Percentiles rank a stretch among this genome's conserved stretches.
Evolutionary conservation across 2,888 invertebrate species (phyloP).

Genomic region (Tribolium freemani): DNA sequence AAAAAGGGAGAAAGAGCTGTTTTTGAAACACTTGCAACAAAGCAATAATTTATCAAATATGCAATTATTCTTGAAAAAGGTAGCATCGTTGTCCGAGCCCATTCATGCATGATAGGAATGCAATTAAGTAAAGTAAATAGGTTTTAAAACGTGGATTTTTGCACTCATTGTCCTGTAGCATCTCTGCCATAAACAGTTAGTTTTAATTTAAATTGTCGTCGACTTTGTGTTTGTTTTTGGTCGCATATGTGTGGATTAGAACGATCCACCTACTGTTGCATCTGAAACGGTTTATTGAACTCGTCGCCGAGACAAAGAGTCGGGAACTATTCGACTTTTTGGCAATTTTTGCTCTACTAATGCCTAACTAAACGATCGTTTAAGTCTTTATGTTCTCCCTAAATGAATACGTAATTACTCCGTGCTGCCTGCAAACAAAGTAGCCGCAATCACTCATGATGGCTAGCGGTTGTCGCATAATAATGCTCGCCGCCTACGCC

Average conservation of each 20-base stretch:
- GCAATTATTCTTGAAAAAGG: background rate
- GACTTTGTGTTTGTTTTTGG: background rate
- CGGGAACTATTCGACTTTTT: background rate
- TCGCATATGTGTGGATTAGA: background rate
- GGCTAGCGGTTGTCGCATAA: conserved; percentile 38
- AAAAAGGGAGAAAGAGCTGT: background rate
- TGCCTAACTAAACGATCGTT: conserved; percentile 1
- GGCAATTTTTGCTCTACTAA: background rate
- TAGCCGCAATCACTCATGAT: conserved; percentile 31
- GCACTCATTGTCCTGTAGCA: background rate
- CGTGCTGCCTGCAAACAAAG: conserved; percentile 20
- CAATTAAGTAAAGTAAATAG: background rate
- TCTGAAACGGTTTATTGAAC: background rate
- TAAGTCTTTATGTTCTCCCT: background rate
- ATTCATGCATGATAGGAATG: background rate
- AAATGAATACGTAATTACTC: conserved; percentile 21
- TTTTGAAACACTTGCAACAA: background rate
- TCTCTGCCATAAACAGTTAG: background rate
- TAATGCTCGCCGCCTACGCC: conserved; percentile 39
- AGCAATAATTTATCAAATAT: background rate
- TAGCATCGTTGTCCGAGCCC: background rate
- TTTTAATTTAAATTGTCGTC: background rate
- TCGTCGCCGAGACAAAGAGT: background rate
- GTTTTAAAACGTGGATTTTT: background rate
- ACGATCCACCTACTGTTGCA: background rate